Base-by-base conservation (phyloP, 2,113 vertebrate genomes). In the Ceyx cyanopectus region DNA sequence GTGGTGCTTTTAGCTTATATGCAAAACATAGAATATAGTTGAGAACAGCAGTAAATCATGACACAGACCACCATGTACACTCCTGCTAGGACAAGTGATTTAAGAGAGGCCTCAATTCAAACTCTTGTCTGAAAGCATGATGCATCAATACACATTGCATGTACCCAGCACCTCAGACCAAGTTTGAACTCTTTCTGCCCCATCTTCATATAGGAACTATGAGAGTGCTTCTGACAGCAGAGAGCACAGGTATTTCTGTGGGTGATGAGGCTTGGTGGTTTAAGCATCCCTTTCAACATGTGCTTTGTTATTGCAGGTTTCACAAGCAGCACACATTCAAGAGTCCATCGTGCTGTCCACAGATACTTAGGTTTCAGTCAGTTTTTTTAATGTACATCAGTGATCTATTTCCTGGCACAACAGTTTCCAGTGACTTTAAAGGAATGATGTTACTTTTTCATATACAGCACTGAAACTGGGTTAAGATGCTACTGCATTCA, bases 1-100 rank as follows among this genome's bases (percentile, higher is more conserved):
- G 7, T 7, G 32, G 8, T 58, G 22, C 13, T 75, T 74, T 58
- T 60, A 58, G 29, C 13, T 65, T 60, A 43, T 23, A 34, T 30
- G 11, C 15, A 69, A 60, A 69, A 34, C 13, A 21, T 6, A 75
- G 14, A 23, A 19, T 46, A 75, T 20, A 51, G n/a, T 37, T 63
- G 56, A 84, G n/a, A 84, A 50, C 0, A 1, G 20, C n/a, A 54
- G 29, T 58, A 41, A 69, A 57, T 63, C 50, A 20, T 23, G 19
- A n/a, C n/a, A 53, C 54, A 1, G 1, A 63, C 8, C 12, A 51
- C 30, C 12, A 53, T 12, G 19, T 1, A 0, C 16, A 21, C 30
- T 45, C 34, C 43, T 63, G 48, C n/a, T 63, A 46, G 26, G 50
- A 75, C 20, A 70, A 41, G 9, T 54, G 23, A 34, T 54, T 32